Base-by-base conservation (phyloP, 2,797 vertebrate genomes). In the Rachycentron canadum region DNA sequence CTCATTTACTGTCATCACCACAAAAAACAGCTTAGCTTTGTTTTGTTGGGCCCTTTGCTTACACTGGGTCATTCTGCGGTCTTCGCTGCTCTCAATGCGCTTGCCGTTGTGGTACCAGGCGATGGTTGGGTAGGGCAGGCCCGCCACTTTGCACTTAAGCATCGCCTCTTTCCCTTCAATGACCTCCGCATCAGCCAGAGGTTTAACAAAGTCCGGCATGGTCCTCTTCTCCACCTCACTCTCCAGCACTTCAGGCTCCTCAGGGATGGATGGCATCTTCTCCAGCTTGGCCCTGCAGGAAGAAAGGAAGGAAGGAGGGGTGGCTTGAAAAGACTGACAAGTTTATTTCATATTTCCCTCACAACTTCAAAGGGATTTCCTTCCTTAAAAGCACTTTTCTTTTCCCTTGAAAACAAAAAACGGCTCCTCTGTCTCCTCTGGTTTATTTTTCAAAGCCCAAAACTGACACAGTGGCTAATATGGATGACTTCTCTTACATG, bases 221-320 rank as follows among this genome's bases (percentile, higher is more conserved):
- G 96, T 96, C 88, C 97, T 95, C 60, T 91, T 95, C 81, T 99
- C 97, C 57, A 96, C 65, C 79, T 98, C 97, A 0, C 89, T 91
- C 78, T 99, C 97, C 0, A 91, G 92, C 28, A 96, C 93, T 66
- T 99, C 98, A 0, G 97, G 97, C 79, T 99, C 97, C 90, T 99
- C 98, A 0, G 97, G 97, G 73, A 99, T 99, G 41, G 98, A 99
- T 0, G 98, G 98, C 98, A 99, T 99, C 95, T 99, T 99, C 88
- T 99, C 98, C 82, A 99, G 79, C 88, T 97, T 99, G 1, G 96
- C 95, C 90, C 98, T 98, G 86, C 5, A 69, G 43, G n/a, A 43
- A 32, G 3, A 28, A 47, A 21, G 13, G 7, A 43, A 28, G 3
- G 32, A 47, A 21, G 11, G 10, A n/a, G 4, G 60, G 28, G 12